Percentiles rank a stretch among this genome's conserved stretches.
These are phyloP conservation scores for Zaprionus ghesquierei DNA, from an alignment of 1,140 invertebrate species.

Conservation along the genomic window DNA sequence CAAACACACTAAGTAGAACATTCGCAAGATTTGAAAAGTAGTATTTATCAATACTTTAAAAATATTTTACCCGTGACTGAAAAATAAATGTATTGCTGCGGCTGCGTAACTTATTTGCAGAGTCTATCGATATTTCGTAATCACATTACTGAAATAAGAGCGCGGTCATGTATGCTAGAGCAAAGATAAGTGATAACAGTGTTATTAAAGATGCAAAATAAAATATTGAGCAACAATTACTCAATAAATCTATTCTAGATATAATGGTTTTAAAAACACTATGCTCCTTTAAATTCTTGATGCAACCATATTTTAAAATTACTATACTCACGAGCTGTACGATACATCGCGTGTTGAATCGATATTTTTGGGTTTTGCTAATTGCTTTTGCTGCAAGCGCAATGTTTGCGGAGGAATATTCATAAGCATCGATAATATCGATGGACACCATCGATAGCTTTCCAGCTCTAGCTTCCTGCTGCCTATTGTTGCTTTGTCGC, in stretches of 20 bases:
- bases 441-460: not conserved
- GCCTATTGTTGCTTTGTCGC: constrained; percentile 47
- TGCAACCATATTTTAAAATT: not conserved
- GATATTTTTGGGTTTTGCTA: not conserved
- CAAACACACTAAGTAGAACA: too few relatives aligned
- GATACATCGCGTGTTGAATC: not conserved
- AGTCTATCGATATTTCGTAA: not conserved
- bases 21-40: too few relatives aligned
- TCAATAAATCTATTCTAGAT: not conserved
- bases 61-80: not conserved
- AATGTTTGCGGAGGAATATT: not conserved
- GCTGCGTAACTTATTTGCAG: not conserved
- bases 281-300: not conserved
- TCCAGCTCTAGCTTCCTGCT: constrained; percentile 35
- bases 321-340: not conserved
- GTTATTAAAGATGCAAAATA: not conserved
- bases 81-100: not conserved
- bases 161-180: not conserved
- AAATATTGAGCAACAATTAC: not conserved
- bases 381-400: not conserved
- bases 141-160: not conserved
- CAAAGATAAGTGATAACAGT: not conserved
- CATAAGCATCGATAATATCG: not conserved
- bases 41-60: not conserved
- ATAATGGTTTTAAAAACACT: too few relatives aligned